These are phyloP conservation scores for Nemurella pictetii DNA, from an alignment of 2,888 invertebrate species.

Conservation along the genomic window DNA sequence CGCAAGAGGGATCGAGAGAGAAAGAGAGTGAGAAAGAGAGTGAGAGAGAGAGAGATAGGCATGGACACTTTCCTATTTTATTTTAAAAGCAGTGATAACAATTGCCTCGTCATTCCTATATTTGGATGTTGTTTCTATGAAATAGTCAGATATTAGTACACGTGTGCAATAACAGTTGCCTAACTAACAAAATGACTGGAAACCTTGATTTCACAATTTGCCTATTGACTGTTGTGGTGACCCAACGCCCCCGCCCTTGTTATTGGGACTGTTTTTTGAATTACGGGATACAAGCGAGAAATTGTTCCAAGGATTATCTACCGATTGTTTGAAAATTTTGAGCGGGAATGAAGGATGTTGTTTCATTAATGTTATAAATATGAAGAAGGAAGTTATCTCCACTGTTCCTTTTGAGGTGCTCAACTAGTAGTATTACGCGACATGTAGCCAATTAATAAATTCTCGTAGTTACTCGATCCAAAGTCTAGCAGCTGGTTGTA, in stretches of 20 bases:
- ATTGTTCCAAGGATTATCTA: neutral
- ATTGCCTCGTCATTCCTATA: neutral
- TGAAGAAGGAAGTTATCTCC: slow-evolving; percentile 25
- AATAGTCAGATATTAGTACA: neutral
- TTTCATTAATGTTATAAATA: slow-evolving; percentile 26
- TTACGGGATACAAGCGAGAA: neutral
- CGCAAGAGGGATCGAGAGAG: neutral
- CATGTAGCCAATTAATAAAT: neutral
- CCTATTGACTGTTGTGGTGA: neutral
- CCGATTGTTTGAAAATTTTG: neutral
- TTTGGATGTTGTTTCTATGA: neutral
- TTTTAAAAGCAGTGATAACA: neutral
- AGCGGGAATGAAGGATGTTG: neutral
- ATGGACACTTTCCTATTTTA: neutral
- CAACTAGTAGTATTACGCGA: slow-evolving; percentile 29
- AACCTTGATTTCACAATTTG: neutral
- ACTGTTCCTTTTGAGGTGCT: slow-evolving; percentile 37
- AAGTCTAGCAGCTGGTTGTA: neutral
- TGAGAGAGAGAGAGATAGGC: neutral
- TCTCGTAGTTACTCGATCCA: neutral
- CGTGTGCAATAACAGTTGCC: neutral
- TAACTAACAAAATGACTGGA: neutral
- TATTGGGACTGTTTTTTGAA: neutral
- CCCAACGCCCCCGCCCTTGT: neutral
- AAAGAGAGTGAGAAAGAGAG: neutral